Evolutionary conservation across 2,113 vertebrate genomes (phyloP).

Genomic region (Myxocyprinus asiaticus): DNA sequence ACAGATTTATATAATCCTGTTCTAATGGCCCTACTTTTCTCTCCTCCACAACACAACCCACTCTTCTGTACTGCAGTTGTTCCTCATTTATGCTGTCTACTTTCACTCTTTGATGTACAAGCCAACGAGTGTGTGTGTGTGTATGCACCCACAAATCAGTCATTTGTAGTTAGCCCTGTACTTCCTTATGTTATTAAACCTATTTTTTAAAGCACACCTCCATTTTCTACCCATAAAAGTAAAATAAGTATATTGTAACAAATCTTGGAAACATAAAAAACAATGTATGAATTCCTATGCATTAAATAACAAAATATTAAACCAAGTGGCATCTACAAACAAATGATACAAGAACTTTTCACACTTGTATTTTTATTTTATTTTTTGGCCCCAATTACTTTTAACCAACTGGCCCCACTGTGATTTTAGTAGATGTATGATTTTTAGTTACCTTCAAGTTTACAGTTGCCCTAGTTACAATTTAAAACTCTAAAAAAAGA

Average conservation of each 20-base stretch:
- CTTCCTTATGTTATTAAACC: slow-evolving; percentile 2
- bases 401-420: too few relatives aligned
- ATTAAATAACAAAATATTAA: too few relatives aligned
- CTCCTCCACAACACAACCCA: background rate
- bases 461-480: too few relatives aligned
- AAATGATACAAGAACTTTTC: too few relatives aligned
- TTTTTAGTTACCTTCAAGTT: too few relatives aligned
- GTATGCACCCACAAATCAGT: slow-evolving; percentile 29
- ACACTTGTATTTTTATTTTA: too few relatives aligned
- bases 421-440: too few relatives aligned
- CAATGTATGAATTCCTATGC: too few relatives aligned
- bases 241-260: background rate
- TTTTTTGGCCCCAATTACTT: too few relatives aligned
- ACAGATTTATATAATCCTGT: slow-evolving; percentile 29
- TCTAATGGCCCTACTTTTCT: slow-evolving; percentile 13
- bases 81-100: slow-evolving; percentile 44
- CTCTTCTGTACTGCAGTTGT: slow-evolving; percentile 49
- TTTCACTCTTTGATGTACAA: slow-evolving; percentile 33
- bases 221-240: background rate
- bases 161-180: slow-evolving; percentile 21
- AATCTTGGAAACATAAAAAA: too few relatives aligned
- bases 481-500: too few relatives aligned
- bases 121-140: slow-evolving; percentile 3
- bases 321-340: too few relatives aligned
- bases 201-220: background rate